Evolutionary conservation across 2,113 vertebrate species (phyloP).

Genomic region (Atlantisia rogersi): DNA sequence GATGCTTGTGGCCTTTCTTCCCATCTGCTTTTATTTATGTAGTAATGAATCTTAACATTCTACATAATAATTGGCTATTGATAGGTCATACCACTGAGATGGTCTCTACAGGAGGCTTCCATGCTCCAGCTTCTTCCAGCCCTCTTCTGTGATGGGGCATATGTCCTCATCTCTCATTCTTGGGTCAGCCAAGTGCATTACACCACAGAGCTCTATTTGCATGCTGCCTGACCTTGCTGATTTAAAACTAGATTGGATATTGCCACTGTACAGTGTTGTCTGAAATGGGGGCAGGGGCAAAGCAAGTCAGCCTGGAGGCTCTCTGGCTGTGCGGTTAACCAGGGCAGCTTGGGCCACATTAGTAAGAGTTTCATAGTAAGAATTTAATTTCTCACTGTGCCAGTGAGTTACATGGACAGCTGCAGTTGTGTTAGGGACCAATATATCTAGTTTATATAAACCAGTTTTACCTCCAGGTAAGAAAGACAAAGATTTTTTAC

Average conservation of each 20-base stretch:
- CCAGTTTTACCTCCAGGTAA: background rate
- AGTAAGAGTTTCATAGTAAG: too few relatives aligned
- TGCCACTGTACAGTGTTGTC: background rate
- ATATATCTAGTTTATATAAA: background rate
- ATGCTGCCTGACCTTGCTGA: background rate
- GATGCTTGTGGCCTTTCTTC: background rate
- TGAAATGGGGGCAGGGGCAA: background rate
- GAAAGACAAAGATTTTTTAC: background rate
- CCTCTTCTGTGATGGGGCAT: background rate
- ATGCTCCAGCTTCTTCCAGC: background rate
- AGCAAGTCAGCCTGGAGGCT: background rate
- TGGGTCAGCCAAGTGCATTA: background rate
- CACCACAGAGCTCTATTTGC: background rate
- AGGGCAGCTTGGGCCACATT: background rate
- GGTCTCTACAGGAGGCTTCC: background rate
- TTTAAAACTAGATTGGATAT: background rate
- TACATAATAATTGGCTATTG: too few relatives aligned
- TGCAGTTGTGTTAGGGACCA: background rate
- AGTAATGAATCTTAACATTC: background rate
- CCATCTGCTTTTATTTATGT: background rate
- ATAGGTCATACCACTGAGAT: background rate
- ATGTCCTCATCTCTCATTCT: background rate
- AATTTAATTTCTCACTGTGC: too few relatives aligned
- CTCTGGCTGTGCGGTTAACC: rapidly evolving
- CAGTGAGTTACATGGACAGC: background rate